phyloP scores from a whole-genome alignment of 2,113 vertebrate genomes.

The Parotia lawesii region DNA sequence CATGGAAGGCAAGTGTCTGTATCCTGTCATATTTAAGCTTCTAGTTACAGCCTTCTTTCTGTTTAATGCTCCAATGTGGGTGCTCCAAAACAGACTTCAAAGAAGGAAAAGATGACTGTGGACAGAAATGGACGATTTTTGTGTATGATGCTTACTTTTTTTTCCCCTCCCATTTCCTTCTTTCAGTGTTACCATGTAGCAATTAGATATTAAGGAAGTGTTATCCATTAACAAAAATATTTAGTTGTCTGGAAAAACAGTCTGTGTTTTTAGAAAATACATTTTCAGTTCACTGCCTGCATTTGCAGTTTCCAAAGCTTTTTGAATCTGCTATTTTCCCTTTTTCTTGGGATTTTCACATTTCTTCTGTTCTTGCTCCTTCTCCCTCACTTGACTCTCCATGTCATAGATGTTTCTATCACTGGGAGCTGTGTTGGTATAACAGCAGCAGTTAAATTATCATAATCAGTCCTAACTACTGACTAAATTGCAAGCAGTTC shows the following conservation, averaged over 20 bases:
- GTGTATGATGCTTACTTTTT: background rate
- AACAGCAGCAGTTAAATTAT: background rate
- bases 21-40: conserved; percentile 49
- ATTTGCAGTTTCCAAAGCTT: background rate
- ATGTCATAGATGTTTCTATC: background rate
- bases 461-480: background rate
- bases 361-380: background rate
- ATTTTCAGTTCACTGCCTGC: background rate
- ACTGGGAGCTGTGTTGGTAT: background rate
- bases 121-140: background rate
- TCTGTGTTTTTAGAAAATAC: background rate
- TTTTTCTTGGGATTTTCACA: background rate
- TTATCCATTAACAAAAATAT: background rate
- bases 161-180: background rate
- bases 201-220: background rate
- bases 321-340: background rate
- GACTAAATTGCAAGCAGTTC: background rate
- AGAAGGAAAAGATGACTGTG: background rate
- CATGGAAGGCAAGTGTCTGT: conserved; percentile 52
- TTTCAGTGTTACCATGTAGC: background rate
- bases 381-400: background rate
- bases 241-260: background rate
- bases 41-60: background rate
- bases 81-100: background rate
- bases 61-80: background rate